phyloP scores from a whole-genome alignment of 2,113 vertebrate genomes.

The Archilochus colubris region DNA sequence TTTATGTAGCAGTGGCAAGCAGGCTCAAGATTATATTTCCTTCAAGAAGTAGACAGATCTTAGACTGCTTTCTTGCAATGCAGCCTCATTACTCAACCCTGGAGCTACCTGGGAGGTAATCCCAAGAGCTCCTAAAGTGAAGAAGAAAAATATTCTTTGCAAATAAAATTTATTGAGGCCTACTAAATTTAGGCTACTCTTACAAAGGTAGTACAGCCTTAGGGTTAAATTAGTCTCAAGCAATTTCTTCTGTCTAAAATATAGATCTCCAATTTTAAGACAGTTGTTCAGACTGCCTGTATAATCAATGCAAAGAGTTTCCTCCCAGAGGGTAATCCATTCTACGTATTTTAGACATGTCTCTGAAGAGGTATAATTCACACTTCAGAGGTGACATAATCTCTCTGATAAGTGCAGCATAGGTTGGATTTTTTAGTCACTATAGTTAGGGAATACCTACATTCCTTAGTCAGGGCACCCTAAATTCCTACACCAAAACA shows the following conservation, averaged over 20 bases:
- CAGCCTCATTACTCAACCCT: not conserved
- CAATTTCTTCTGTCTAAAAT: not conserved
- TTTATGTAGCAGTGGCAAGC: not conserved
- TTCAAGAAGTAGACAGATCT: not conserved
- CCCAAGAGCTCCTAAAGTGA: not conserved
- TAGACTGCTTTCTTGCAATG: not conserved
- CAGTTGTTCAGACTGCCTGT: not conserved
- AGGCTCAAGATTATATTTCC: not conserved
- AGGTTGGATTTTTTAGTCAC: not conserved
- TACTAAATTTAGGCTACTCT: conserved; percentile 4
- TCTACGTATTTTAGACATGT: not conserved
- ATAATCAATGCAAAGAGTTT: not conserved
- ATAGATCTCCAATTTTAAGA: not conserved
- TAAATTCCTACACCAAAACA: not conserved
- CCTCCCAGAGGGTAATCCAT: not conserved
- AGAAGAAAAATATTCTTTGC: not conserved
- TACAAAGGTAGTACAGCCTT: not conserved
- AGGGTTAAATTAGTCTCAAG: not conserved
- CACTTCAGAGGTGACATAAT: not conserved
- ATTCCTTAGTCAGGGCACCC: not conserved
- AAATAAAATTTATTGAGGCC: not conserved
- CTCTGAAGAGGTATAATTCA: not conserved
- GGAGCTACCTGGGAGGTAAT: not conserved
- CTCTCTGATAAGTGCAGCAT: not conserved
- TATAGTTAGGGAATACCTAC: not conserved